phyloP scores from a whole-genome alignment of 2,888 invertebrate species.

The Listrodromus nycthemerus region DNA sequence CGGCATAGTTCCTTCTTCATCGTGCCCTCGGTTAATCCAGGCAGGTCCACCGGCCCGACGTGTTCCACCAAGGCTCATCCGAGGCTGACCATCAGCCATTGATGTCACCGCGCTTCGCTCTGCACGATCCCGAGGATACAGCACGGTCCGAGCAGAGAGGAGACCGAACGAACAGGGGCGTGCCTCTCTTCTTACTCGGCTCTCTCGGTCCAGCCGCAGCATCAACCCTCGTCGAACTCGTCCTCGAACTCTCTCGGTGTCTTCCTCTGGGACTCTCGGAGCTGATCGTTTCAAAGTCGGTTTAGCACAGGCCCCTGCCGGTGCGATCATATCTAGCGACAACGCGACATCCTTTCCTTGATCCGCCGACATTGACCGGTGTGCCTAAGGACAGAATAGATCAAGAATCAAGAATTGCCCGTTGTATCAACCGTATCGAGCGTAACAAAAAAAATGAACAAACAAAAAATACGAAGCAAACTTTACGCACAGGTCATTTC shows the following conservation, averaged over 20 bases:
- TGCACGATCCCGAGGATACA: constrained; percentile 52
- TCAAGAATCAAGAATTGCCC: constrained; percentile 14
- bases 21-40: constrained; percentile 57
- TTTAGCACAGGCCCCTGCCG: constrained; percentile 44
- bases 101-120: constrained; percentile 74
- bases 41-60: constrained; percentile 54
- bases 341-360: constrained; percentile 81
- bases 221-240: neutral
- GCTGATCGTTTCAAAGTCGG: constrained; percentile 35
- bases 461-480: neutral
- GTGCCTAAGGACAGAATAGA: neutral
- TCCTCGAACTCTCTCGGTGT: constrained; percentile 53
- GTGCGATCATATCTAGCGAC: constrained; percentile 79
- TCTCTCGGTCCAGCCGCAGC: constrained; percentile 20
- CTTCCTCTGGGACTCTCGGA: constrained; percentile 33
- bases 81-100: constrained; percentile 68
- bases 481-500: constrained; percentile 21
- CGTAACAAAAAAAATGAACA: neutral
- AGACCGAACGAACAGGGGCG: constrained; percentile 54
- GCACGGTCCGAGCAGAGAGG: neutral
- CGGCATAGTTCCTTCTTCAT: constrained; percentile 36
- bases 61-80: constrained; percentile 57
- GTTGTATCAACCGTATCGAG: neutral
- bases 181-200: constrained; percentile 45
- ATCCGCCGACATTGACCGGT: constrained; percentile 78